phyloP scores from a whole-genome alignment of 1,140 invertebrate species.

The Zaprionus inermis region DNA sequence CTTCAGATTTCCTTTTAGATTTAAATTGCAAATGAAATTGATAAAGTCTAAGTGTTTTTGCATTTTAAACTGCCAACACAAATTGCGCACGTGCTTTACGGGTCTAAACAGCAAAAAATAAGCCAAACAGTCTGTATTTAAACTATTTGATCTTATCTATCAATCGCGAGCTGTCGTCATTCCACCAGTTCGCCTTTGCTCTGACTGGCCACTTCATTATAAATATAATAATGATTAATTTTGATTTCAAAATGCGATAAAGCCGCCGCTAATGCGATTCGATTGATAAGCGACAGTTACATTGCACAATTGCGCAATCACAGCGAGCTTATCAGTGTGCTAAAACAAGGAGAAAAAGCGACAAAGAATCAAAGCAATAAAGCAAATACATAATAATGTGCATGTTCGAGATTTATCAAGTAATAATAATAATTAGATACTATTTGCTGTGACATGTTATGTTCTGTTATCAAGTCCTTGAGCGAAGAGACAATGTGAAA shows the following conservation, averaged over 20 bases:
- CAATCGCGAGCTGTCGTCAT: neutral
- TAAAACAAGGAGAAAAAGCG: neutral
- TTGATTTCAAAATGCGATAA: slow-evolving; percentile 40
- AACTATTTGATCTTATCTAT: slow-evolving; percentile 5
- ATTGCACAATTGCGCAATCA: slow-evolving; percentile 30
- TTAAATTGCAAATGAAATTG: neutral
- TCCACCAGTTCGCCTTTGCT: neutral
- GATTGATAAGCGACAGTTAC: slow-evolving; percentile 54
- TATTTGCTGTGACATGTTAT: slow-evolving; percentile 4
- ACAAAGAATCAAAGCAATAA: slow-evolving; percentile 15
- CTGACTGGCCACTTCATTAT: slow-evolving; percentile 25
- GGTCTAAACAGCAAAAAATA: neutral
- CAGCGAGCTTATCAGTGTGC: slow-evolving; percentile 27
- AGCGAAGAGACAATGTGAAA: neutral
- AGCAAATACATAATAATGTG: slow-evolving; percentile 16
- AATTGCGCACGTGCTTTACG: neutral
- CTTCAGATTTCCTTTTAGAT: too few species aligned
- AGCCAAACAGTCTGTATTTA: slow-evolving; percentile 35
- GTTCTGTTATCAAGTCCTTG: slow-evolving; percentile 38
- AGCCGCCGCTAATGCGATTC: slow-evolving; percentile 35
- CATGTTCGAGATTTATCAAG: slow-evolving; percentile 20
- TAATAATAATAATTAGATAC: neutral
- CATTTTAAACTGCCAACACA: neutral
- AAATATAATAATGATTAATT: slow-evolving; percentile 48
- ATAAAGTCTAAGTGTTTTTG: neutral